Evolutionary conservation across 2,888 invertebrate species (phyloP), one percentile per base, ranked within the genome.

Genomic region (Branchipolynoe longqiensis): DNA sequence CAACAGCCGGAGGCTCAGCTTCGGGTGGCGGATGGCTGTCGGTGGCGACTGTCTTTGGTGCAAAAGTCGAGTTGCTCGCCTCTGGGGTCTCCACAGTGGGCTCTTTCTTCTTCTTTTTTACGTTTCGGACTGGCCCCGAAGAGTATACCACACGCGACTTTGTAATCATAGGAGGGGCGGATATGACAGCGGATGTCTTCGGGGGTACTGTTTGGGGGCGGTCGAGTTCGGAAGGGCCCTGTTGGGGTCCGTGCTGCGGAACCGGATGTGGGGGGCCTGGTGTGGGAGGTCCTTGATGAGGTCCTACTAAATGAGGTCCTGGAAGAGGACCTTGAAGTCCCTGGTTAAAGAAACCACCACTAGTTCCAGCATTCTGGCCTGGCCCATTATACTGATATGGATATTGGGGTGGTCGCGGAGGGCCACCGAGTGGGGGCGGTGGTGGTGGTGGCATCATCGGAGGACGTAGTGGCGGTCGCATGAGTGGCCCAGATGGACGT

Each of bases 121-220:
- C 87, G 18, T 87, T 91, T 25, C 90, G 90, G 31, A 91, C 90
- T 0, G 93, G 92, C 0, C 91, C 90, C n/a, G 92, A 92, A 2
- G 92, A 89, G 84, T 92, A 92, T 3, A 92, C 90, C 28, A 92
- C 90, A 87, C 91, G 92, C 0, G 91, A 91, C 83, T 90, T 91
- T 48, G 88, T 88, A 48, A 90, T 88, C 14, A 87, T 84, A n/a
- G 84, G 69, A 25, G 85, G 73, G 28, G 85, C 83, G 4, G 74
- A 64, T 0, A 84, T 62, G 8, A 82, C 74, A 0, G 82, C 82
- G 14, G 73, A 64, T 14, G 81, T 48, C 12, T 33, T 69, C 6
- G n/a, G 31, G 56, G 82, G 12, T 12, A 25, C 48, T 54, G 41
- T n/a, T n/a, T n/a, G n/a, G n/a, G n/a, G n/a, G n/a, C n/a, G 82